Evolutionary conservation across 2,113 vertebrate genomes (phyloP).

Genomic region (Callipepla californica): DNA sequence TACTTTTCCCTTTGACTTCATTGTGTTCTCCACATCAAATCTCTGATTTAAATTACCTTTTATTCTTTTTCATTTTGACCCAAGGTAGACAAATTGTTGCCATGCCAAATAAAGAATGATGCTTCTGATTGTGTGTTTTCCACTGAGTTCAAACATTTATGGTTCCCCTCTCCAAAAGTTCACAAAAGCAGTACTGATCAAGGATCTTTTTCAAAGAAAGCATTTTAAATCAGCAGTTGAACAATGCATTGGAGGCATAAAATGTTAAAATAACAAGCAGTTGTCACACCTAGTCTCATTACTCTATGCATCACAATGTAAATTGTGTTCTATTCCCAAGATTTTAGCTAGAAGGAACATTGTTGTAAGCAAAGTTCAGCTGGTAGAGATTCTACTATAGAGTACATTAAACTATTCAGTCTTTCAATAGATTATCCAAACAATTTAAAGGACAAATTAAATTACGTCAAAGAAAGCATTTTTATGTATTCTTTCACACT

Average conservation of each 20-base stretch:
- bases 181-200: neutral
- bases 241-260: neutral
- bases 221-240: neutral
- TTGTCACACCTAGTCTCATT: neutral
- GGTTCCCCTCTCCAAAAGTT: slow-evolving; percentile 1
- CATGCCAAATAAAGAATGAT: neutral
- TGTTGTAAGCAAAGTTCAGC: neutral
- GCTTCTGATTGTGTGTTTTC: neutral
- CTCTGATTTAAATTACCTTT: neutral
- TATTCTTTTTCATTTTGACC: neutral
- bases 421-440: neutral
- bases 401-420: neutral
- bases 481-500: neutral
- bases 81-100: neutral
- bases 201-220: neutral
- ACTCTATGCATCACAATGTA: neutral
- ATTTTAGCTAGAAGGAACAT: neutral
- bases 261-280: neutral
- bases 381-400: neutral
- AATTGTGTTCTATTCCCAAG: neutral
- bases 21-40: neutral
- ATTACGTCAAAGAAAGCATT: neutral
- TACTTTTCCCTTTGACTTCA: neutral
- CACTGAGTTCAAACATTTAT: neutral
- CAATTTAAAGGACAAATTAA: neutral